Conservation (phyloP, 1,140 invertebrate genomes). For the Drosophila malerkotliana region DNA sequence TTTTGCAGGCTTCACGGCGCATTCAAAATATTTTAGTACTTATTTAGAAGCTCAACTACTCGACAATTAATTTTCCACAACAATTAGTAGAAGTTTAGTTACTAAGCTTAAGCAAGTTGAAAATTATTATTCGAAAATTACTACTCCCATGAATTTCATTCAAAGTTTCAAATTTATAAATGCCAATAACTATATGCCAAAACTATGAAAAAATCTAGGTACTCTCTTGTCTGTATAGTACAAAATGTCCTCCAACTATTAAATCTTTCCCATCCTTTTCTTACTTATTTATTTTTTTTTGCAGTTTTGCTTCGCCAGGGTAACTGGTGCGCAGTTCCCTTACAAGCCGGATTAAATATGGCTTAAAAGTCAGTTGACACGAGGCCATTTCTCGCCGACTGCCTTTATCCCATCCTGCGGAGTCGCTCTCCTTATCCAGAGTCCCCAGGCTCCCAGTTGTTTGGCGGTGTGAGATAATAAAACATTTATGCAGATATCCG, state of each 20-base stretch:
- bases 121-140: no score
- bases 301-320: conserved; percentile 23
- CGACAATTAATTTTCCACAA: no score
- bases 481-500: conserved; percentile 75
- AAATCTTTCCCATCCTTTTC: neutral
- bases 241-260: neutral
- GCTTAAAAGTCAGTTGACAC: conserved; percentile 81
- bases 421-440: conserved; percentile 3
- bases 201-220: neutral
- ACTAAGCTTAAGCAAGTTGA: no score
- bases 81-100: no score
- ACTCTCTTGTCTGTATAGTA: neutral
- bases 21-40: neutral
- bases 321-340: conserved; percentile 65
- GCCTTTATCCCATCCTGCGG: conserved; percentile 13
- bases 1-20: neutral
- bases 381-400: conserved; percentile 72
- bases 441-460: conserved; percentile 37
- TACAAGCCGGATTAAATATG: conserved; percentile 77
- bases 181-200: no score
- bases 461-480: conserved; percentile 75
- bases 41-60: no score
- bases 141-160: no score
- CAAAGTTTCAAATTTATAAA: no score
- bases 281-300: conserved; percentile 39